These are phyloP conservation scores for Mormyrus hasselquistii DNA, from an alignment of 2,797 vertebrate genomes.

Conservation along the genomic window DNA sequence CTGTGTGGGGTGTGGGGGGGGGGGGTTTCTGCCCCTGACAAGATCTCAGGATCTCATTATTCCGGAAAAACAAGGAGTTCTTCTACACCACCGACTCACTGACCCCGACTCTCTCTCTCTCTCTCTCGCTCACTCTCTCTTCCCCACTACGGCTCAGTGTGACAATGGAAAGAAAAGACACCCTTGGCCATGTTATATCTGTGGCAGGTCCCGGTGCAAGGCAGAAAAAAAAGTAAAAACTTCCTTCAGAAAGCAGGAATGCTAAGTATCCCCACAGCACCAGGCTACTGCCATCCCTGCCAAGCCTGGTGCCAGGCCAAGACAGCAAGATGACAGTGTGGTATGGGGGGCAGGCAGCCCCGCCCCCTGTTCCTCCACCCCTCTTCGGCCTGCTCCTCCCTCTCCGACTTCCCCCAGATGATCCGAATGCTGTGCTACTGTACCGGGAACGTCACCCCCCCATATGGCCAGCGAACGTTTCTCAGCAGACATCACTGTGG, in stretches of 20 bases:
- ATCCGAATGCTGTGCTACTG: not conserved
- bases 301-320: slow-evolving; percentile 58
- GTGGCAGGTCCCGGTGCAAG: slow-evolving; percentile 46
- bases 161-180: slow-evolving; percentile 41
- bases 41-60: slow-evolving; percentile 29
- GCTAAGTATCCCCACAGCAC: slow-evolving; percentile 63
- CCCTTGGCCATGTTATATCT: slow-evolving; percentile 49
- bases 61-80: slow-evolving; percentile 24
- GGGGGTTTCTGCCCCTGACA: slow-evolving; percentile 1
- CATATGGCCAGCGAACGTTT: not conserved
- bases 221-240: slow-evolving; percentile 38
- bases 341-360: slow-evolving; percentile 41
- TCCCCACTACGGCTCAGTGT: slow-evolving; percentile 26
- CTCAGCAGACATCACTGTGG: not conserved
- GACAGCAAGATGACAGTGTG: slow-evolving; percentile 59
- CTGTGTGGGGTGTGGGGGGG: not conserved
- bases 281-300: slow-evolving; percentile 62
- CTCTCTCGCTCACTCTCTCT: not conserved
- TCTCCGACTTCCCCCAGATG: slow-evolving; percentile 29
- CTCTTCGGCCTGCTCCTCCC: slow-evolving; percentile 34
- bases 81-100: slow-evolving; percentile 14
- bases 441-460: not conserved
- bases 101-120: slow-evolving; percentile 12
- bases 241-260: slow-evolving; percentile 64
- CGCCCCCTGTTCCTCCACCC: slow-evolving; percentile 26